Base-by-base conservation (phyloP, 2,888 invertebrate species). In the Gymnocheta viridis region DNA sequence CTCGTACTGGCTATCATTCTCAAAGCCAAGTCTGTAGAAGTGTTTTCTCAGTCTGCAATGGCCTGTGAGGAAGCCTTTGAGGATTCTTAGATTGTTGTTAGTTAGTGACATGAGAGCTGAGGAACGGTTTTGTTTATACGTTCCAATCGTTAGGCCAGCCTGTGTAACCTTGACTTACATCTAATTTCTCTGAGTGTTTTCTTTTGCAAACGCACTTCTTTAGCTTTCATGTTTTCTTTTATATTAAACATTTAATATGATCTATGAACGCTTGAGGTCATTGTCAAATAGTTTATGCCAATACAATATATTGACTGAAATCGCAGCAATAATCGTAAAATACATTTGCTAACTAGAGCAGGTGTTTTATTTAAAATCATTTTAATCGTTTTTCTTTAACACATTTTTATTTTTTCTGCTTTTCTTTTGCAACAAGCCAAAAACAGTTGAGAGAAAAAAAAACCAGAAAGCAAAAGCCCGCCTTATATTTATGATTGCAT, bases 241-340 rank as follows among this genome's bases (percentile, higher is more conserved):
- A 38, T 6, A 66, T n/a, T 3, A 62, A 72, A 38, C 32, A 35
- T 47, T 72, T 62, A 77, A 69, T 62, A 81, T 84, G 84, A 84
- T 84, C 81, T 84, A 84, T 84, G 77, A 81, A 81, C 49, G 81
- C 84, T 84, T 81, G 62, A 73, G 72, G 84, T 72, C 77, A 81
- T 54, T 80, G 66, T 44, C 74, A 80, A 77, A 73, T 64, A 70
- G 73, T 74, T 74, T 56, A 79, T 81, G 51, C 79, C 79, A 79
- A 72, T 38, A 56, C 64, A 56, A 47, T 56, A 47, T 72, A 79
- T 79, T 56, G 72, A 72, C 64, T 72, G 41, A 66, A 83, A 76
- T 76, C 77, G 64, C 64, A 70, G 47, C 74, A 67, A 81, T 72
- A 56, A 64, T 35, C 72, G n/a, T 79, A 73, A 84, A 84, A 60